Conservation (phyloP, 2,888 invertebrate species). For the Scrobipalpa costella region DNA sequence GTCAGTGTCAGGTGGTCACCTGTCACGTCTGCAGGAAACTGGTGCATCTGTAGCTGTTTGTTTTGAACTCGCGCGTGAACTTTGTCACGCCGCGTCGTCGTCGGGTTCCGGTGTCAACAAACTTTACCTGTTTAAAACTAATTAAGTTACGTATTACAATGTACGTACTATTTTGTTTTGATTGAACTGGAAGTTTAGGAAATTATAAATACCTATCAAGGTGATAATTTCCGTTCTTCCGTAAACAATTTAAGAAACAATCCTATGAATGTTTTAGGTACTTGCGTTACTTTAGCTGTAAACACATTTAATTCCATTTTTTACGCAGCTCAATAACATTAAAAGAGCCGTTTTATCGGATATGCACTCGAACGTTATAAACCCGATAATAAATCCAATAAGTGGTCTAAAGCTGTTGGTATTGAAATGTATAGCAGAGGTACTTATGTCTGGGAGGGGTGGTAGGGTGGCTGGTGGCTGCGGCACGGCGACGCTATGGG, state of each 20-base stretch:
- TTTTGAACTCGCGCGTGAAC: conserved; percentile 52
- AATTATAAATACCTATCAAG: no score
- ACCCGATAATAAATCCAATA: background rate
- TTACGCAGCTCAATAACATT: conserved; percentile 3
- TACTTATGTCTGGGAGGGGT: conserved; percentile 14
- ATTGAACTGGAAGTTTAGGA: background rate
- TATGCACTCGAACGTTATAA: background rate
- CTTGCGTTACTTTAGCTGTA: no score
- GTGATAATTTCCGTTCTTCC: background rate
- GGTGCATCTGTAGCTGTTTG: conserved; percentile 35
- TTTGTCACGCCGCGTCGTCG: conserved; percentile 48
- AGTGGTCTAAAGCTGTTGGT: background rate
- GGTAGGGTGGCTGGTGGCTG: background rate
- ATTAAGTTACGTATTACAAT: conserved; percentile 3
- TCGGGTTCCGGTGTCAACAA: conserved; percentile 50
- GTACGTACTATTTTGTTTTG: background rate
- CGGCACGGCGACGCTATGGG: conserved; percentile 15
- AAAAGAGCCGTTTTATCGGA: conserved; percentile 3
- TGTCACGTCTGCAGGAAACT: background rate
- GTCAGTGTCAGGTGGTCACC: conserved; percentile 21
- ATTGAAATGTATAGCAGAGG: background rate
- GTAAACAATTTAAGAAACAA: background rate
- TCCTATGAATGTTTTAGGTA: background rate
- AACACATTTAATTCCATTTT: background rate
- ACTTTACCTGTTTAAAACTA: conserved; percentile 35